Evolutionary conservation across 2,797 vertebrate genomes (phyloP).

Genomic region (Pseudomugil gertrudae): DNA sequence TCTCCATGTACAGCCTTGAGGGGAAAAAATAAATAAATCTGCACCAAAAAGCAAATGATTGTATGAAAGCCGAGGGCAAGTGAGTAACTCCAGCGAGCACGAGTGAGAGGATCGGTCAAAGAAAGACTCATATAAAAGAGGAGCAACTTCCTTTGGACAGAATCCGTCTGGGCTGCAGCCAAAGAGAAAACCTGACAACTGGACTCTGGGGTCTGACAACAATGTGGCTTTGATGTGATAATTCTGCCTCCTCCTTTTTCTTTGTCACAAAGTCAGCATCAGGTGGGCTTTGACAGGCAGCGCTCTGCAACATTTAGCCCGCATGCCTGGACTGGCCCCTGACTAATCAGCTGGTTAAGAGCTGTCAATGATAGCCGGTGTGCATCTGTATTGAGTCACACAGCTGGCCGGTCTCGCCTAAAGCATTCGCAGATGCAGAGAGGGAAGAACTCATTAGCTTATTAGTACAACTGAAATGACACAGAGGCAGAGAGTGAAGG

Average conservation of each 20-base stretch:
- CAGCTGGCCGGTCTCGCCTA: slow-evolving; percentile 55
- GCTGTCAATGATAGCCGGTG: background rate
- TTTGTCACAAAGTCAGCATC: slow-evolving; percentile 17
- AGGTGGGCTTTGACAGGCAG: slow-evolving; percentile 55
- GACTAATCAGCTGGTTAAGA: slow-evolving; percentile 77
- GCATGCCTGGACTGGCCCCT: slow-evolving; percentile 50
- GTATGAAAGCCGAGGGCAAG: slow-evolving; percentile 26
- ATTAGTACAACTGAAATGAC: slow-evolving; percentile 40
- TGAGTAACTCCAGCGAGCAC: slow-evolving; percentile 26
- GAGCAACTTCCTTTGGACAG: slow-evolving; percentile 26
- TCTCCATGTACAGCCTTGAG: slow-evolving; percentile 23
- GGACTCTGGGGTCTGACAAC: slow-evolving; percentile 50
- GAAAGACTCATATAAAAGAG: slow-evolving; percentile 20
- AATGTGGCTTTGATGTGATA: slow-evolving; percentile 65
- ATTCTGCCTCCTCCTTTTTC: slow-evolving; percentile 33
- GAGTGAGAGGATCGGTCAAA: slow-evolving; percentile 20
- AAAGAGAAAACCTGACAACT: slow-evolving; percentile 51
- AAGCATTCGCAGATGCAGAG: slow-evolving; percentile 24
- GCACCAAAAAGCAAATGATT: slow-evolving; percentile 28
- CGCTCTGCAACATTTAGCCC: slow-evolving; percentile 60
- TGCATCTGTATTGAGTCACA: slow-evolving; percentile 24
- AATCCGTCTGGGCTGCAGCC: slow-evolving; percentile 23
- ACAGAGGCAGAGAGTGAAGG: slow-evolving; percentile 34
- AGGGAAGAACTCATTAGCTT: slow-evolving; percentile 44
- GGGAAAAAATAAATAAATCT: slow-evolving; percentile 10